Conservation (phyloP, 1,140 invertebrate genomes). For the Psilanteris sp. region DNA sequence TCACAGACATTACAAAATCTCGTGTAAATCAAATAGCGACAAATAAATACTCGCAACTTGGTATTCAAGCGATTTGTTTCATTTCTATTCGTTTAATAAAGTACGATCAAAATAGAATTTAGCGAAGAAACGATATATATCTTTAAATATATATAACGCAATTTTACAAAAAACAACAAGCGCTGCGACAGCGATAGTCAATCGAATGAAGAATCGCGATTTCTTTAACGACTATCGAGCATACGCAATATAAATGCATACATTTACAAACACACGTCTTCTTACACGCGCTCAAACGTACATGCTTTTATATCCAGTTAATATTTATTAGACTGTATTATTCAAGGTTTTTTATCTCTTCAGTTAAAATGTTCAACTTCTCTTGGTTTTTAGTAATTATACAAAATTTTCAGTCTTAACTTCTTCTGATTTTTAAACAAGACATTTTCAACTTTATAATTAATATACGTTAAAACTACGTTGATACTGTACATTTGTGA, state of each 20-base stretch:
- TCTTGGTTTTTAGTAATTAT: too few relatives aligned
- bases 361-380: constrained; percentile 29
- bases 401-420: too few relatives aligned
- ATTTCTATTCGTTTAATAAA: constrained; percentile 44
- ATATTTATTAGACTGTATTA: constrained; percentile 10
- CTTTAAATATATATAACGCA: constrained; percentile 79
- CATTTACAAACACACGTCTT: constrained; percentile 34
- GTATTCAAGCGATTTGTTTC: constrained; percentile 27
- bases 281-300: constrained; percentile 12
- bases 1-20: constrained; percentile 61
- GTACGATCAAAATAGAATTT: constrained; percentile 59
- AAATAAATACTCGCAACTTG: constrained; percentile 33
- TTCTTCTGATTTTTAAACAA: too few relatives aligned
- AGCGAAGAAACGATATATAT: constrained; percentile 69
- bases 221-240: constrained; percentile 47
- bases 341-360: constrained; percentile 14
- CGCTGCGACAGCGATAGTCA: constrained; percentile 68
- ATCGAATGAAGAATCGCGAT: constrained; percentile 66
- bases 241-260: constrained; percentile 46
- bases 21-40: constrained; percentile 21
- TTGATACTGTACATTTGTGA: too few relatives aligned
- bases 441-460: too few relatives aligned
- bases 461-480: too few relatives aligned
- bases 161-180: constrained; percentile 79
- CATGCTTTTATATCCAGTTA: constrained; percentile 9